A percentile compares a stretch with the other conserved stretches of the same genome.
Conservation (phyloP, 2,888 invertebrate species). For the Agrilus biguttatus region DNA sequence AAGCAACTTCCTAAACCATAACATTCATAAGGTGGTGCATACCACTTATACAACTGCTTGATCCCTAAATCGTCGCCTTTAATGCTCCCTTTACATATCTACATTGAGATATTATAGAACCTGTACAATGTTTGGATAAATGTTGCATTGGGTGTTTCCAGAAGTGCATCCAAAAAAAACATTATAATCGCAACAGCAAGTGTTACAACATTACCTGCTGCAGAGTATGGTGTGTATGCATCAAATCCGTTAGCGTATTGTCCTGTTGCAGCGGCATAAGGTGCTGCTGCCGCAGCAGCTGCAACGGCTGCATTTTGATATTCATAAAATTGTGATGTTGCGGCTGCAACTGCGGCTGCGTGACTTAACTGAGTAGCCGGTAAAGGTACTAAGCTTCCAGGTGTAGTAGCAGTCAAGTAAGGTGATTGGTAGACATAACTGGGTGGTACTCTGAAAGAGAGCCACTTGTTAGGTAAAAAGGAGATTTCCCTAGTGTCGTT, state of each 20-base stretch:
- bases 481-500: slow-evolving; percentile 15
- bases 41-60: no score
- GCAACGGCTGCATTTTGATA: slow-evolving; percentile 57
- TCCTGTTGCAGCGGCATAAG: slow-evolving; percentile 41
- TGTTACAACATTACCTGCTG: slow-evolving; percentile 42
- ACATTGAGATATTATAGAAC: no score
- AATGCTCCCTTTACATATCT: no score
- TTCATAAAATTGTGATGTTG: slow-evolving; percentile 67
- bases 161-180: slow-evolving; percentile 4
- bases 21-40: no score
- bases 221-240: slow-evolving; percentile 51
- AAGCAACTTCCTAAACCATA: no score
- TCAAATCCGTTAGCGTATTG: slow-evolving; percentile 64
- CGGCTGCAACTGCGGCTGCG: slow-evolving; percentile 64
- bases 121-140: no score
- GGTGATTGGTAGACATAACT: slow-evolving; percentile 68
- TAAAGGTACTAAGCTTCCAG: slow-evolving; percentile 53
- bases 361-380: slow-evolving; percentile 51
- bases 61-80: no score
- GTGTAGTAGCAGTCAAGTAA: slow-evolving; percentile 46
- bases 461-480: slow-evolving; percentile 1
- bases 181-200: no score
- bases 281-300: slow-evolving; percentile 52
- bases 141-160: not conserved
- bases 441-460: slow-evolving; percentile 25